Base-by-base conservation (phyloP, 2,888 invertebrate species). In the Caenorhabditis imperialis region DNA sequence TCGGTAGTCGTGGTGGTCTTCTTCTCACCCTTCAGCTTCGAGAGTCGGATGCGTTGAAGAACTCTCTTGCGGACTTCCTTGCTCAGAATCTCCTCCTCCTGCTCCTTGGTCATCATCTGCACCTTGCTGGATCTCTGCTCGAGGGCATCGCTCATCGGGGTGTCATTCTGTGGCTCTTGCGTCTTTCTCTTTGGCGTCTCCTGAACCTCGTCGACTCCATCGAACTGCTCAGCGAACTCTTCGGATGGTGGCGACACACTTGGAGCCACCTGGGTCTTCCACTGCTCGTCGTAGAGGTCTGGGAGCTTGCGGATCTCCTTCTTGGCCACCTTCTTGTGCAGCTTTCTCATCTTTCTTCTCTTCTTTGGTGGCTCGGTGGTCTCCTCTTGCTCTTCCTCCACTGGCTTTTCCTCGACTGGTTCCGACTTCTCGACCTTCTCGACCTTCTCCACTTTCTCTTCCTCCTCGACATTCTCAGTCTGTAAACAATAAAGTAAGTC, bases 181-280 rank as follows among this genome's bases (percentile, higher is more conserved):
- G 25, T 25, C 33, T 74, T 25, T 27, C 16, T 55, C 18, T 45
- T 42, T 54, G 70, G 54, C 10, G 23, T 33, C 25, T 65, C 63
- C 37, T 72, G 72, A 20, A 62, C 48, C 27, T 72, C 72, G 35
- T 72, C 72, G 42, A 72, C 57, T 48, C 65, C 60, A 25, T 57
- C 63, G 60, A 72, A 72, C 25, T 73, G 55, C 44, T 73, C 61
- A 22, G 55, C 60, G 30, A 73, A 73, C 14, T 73, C 65, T 30
- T 73, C 73, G 3, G 73, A 60, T 37, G 67, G 60, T 50, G 65
- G 61, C 14, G 65, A 54, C 8, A 67, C 73, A 44, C 73, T 73
- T 60, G 73, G 73, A 16, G 73, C 65, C 2, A 73, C 73, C 35
- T 67, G 60, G 10, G 65, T 73, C 60, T 73, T 63, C 40, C 44